phyloP scores from a whole-genome alignment of 2,888 invertebrate genomes.

The Hydrotaea cyrtoneurina region DNA sequence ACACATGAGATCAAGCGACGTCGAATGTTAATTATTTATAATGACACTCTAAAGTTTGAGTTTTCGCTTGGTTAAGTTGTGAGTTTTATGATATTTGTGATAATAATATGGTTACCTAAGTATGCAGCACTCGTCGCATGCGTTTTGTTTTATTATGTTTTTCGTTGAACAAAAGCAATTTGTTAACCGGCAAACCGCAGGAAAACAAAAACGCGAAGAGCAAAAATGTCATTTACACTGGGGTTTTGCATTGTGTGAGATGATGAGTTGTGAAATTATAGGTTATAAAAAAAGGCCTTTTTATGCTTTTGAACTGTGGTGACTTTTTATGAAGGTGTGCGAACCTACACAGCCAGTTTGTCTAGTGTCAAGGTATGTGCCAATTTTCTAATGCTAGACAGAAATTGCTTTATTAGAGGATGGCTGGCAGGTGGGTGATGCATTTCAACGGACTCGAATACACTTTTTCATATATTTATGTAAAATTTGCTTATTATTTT shows the following conservation, averaged over 20 bases:
- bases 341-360: background rate
- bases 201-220: no score
- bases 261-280: background rate
- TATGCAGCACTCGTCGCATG: background rate
- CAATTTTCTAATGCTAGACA: background rate
- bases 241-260: background rate
- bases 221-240: no score
- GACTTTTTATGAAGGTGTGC: background rate
- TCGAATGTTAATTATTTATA: constrained; percentile 18
- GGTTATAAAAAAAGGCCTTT: background rate
- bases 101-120: constrained; percentile 17
- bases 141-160: no score
- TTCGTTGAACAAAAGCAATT: no score
- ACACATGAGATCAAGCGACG: background rate
- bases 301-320: background rate
- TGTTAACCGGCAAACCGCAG: no score
- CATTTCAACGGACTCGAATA: background rate
- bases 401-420: background rate
- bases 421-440: background rate
- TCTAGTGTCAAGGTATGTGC: background rate
- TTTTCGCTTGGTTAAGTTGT: background rate
- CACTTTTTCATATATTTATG: background rate
- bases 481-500: background rate
- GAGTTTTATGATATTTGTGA: constrained; percentile 18
- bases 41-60: constrained; percentile 26